Percentiles rank a stretch among this genome's conserved stretches.
These are phyloP conservation scores for Physeter macrocephalus DNA, from an alignment of 2,113 vertebrate species.

Conservation along the genomic window DNA sequence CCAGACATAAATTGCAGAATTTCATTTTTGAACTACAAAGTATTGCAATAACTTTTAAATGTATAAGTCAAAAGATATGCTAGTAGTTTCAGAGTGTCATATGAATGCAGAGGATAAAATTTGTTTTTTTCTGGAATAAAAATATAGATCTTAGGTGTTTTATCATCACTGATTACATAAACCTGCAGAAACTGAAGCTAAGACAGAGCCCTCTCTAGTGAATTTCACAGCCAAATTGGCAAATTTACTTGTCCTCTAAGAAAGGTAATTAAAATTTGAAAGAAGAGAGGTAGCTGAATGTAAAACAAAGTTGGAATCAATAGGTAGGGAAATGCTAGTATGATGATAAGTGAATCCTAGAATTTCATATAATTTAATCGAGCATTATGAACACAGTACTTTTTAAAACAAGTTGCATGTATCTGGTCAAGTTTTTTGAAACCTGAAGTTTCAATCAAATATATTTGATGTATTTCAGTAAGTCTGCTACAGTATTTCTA, in stretches of 20 bases:
- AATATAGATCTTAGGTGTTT: background rate
- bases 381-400: background rate
- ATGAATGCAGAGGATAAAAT: background rate
- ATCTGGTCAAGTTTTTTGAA: background rate
- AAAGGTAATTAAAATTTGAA: slow-evolving; percentile 18
- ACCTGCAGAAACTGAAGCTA: background rate
- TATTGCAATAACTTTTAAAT: background rate
- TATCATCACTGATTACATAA: background rate
- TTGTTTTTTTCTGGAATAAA: background rate
- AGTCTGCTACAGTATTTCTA: background rate
- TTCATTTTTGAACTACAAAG: background rate
- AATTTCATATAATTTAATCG: background rate
- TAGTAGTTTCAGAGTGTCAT: background rate
- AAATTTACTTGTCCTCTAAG: background rate
- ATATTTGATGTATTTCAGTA: background rate
- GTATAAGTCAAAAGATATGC: background rate
- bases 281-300: background rate
- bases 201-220: background rate
- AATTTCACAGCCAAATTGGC: background rate
- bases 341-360: background rate
- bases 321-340: background rate
- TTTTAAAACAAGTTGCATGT: background rate
- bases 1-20: background rate
- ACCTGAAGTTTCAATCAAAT: background rate
- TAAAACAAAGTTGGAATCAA: background rate